These are phyloP conservation scores for Chymomyza procnemis DNA, from an alignment of 2,888 invertebrate genomes.

Conservation along the genomic window DNA sequence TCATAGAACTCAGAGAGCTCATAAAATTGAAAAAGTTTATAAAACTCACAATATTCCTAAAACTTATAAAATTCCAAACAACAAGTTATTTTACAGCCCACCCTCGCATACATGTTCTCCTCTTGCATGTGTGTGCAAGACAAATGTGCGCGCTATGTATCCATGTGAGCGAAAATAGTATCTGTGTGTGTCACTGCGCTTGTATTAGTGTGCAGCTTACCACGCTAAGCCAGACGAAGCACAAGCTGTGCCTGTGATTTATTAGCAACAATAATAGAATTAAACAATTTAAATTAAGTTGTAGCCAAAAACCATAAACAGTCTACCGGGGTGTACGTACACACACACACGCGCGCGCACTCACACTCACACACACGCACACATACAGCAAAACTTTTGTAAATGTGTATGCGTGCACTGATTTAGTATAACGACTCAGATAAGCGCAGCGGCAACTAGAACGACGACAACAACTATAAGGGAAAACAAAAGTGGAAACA, in stretches of 20 bases:
- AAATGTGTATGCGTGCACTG: slow-evolving; percentile 13
- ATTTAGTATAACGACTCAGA: slow-evolving; percentile 5
- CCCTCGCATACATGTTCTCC: not conserved
- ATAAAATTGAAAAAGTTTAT: no score
- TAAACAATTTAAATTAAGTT: slow-evolving; percentile 77
- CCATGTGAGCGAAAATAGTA: slow-evolving; percentile 6
- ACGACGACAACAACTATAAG: not conserved
- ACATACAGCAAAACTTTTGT: not conserved
- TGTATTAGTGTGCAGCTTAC: slow-evolving; percentile 49
- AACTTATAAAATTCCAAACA: no score
- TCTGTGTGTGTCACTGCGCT: slow-evolving; percentile 35
- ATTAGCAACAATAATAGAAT: slow-evolving; percentile 76
- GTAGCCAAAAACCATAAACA: slow-evolving; percentile 74
- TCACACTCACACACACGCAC: slow-evolving; percentile 3
- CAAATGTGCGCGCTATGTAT: slow-evolving; percentile 50
- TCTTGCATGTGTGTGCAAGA: slow-evolving; percentile 42
- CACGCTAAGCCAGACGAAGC: slow-evolving; percentile 66
- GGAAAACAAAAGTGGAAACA: not conserved
- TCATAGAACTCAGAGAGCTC: no score
- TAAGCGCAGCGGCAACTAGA: not conserved
- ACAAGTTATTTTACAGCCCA: no score
- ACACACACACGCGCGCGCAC: slow-evolving; percentile 7
- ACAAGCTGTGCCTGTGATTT: slow-evolving; percentile 74
- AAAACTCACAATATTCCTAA: no score
- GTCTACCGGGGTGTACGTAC: slow-evolving; percentile 51